A percentile compares a stretch with the other conserved stretches of the same genome.
Evolutionary conservation across 1,140 invertebrate species (phyloP).

Genomic region (Drosophila punjabiensis): DNA sequence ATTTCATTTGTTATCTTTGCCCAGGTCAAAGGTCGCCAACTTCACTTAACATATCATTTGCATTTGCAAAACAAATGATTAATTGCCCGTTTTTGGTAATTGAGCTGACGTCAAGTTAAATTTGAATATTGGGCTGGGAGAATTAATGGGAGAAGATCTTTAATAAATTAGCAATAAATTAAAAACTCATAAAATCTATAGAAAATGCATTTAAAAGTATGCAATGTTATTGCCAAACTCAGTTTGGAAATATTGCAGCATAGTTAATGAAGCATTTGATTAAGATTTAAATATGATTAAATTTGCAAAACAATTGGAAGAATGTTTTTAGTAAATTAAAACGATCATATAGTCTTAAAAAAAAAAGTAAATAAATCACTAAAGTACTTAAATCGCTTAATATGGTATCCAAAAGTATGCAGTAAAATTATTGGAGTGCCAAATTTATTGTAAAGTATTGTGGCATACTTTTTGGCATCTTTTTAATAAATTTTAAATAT

Average conservation of each 20-base stretch:
- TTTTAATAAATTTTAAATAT: no score
- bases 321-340: neutral
- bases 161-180: neutral
- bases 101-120: neutral
- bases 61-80: slow-evolving; percentile 29
- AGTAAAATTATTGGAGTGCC: no score
- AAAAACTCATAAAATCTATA: neutral
- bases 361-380: no score
- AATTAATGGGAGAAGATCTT: neutral
- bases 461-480: no score
- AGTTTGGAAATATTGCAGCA: neutral
- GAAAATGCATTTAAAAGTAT: neutral
- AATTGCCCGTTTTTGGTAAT: slow-evolving; percentile 15
- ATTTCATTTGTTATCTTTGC: slow-evolving; percentile 41
- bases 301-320: no score
- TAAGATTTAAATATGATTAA: no score
- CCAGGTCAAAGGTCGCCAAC: slow-evolving; percentile 26
- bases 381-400: no score
- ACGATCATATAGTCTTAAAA: neutral
- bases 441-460: no score
- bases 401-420: no score
- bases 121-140: neutral
- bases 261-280: no score
- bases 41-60: slow-evolving; percentile 29
- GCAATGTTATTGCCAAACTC: neutral